Evolutionary conservation across 2,888 invertebrate genomes (phyloP).

Genomic region (Ormyrus thymus): DNA sequence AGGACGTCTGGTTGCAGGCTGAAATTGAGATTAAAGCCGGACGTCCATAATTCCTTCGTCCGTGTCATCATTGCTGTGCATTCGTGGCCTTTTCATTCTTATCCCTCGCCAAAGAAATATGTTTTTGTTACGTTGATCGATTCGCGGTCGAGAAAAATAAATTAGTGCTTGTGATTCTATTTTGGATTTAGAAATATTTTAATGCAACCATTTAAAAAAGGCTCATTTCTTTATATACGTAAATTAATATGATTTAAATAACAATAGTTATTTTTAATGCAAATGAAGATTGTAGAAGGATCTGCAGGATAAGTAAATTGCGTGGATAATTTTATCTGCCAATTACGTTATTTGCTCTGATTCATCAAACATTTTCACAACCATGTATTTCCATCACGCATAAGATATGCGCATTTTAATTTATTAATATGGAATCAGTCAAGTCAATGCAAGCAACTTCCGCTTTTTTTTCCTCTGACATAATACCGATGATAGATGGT

Average conservation of each 20-base stretch:
- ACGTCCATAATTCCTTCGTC: background rate
- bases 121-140: too few relatives aligned
- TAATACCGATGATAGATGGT: conserved; percentile 1
- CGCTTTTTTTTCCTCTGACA: background rate
- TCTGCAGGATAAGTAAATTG: too few relatives aligned
- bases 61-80: conserved; percentile 22
- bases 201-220: too few relatives aligned
- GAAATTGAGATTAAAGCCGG: background rate
- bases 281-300: too few relatives aligned
- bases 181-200: too few relatives aligned
- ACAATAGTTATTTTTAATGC: too few relatives aligned
- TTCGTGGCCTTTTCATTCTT: background rate
- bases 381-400: conserved; percentile 13
- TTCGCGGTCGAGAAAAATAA: too few relatives aligned
- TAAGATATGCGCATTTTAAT: conserved; percentile 17
- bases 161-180: too few relatives aligned
- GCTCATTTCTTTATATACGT: too few relatives aligned
- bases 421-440: conserved; percentile 7
- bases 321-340: too few relatives aligned
- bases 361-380: conserved; percentile 15
- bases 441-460: conserved; percentile 3
- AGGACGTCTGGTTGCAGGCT: background rate
- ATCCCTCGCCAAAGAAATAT: background rate
- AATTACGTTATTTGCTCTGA: conserved; percentile 17
- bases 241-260: too few relatives aligned